Base-by-base conservation (phyloP, 2,888 invertebrate species). In the Ecliptopera silaceata region DNA sequence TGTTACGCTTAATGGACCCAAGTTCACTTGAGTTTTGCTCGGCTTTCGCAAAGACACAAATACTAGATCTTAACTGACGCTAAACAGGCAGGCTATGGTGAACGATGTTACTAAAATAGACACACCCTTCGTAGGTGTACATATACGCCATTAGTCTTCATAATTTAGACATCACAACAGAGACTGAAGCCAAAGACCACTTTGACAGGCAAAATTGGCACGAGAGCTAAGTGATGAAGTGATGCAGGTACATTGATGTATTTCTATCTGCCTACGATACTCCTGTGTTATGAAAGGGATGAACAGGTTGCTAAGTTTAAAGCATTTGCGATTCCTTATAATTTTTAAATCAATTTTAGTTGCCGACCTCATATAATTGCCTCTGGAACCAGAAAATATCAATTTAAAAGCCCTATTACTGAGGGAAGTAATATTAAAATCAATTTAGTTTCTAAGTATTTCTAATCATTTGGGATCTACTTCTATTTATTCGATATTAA, bases 1-100 rank as follows among this genome's bases (percentile, higher is more conserved):
- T 70, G 69, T 68, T 64, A 54, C 65, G 61, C 64, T 66, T 73
- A 73, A 73, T 73, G 71, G 71, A 71, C 66, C 70, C 65, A 65
- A 70, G 68, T 68, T 71, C 71, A 68, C 69, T 68, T 68, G 64
- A 59, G 65, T 66, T 60, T 63, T 47, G 38, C 58, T 39, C 38
- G n/a, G 12, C 45, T 55, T 41, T 53, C 52, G 58, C 34, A 55
- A 62, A 59, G 36, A 48, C 50, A 36, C 36, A 15, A 15, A 15
- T 36, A 15, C 15, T 15, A 8, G 36, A 36, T 36, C 15, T 5
- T 8, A 3, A 5, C 13, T 13, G 3, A 12, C 22, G 22, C 2
- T 13, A 12, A 34, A 4, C 34, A 34, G 3, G 34, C 13, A 2
- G 15, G 36, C 18, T 31, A 31, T 41, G 18, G 29, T 44, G 5